Evolutionary conservation across 2,113 vertebrate genomes (phyloP).

Genomic region (Osmerus eperlanus): DNA sequence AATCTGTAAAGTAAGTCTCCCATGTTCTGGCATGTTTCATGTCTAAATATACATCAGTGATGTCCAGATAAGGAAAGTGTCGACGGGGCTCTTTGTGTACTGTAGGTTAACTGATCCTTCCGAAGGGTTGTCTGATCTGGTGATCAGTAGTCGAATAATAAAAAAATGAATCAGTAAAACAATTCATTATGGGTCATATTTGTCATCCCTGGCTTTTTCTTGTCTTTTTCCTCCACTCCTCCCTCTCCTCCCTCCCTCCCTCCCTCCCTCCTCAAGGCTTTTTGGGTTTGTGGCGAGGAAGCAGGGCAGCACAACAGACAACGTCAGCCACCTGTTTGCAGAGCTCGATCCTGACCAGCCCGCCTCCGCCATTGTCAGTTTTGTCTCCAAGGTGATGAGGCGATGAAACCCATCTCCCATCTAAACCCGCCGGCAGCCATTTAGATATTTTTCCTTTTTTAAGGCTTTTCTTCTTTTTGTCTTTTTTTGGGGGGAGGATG

Average conservation of each 20-base stretch:
- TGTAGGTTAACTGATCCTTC: too few species aligned
- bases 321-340: constrained; percentile 94
- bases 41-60: too few species aligned
- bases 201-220: too few species aligned
- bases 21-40: not conserved
- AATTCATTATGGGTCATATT: too few species aligned
- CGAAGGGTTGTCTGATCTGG: too few species aligned
- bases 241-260: not conserved
- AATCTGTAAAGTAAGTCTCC: constrained; percentile 74
- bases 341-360: constrained; percentile 93
- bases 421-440: constrained; percentile 22
- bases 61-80: too few species aligned
- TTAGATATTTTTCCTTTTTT: constrained; percentile 27
- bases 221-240: too few species aligned
- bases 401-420: constrained; percentile 72
- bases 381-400: constrained; percentile 93
- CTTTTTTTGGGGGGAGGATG: constrained; percentile 22
- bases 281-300: constrained; percentile 96
- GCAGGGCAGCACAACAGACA: constrained; percentile 98
- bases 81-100: too few species aligned
- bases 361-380: constrained; percentile 89
- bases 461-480: constrained; percentile 21
- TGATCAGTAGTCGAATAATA: too few species aligned
- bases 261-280: constrained; percentile 71
- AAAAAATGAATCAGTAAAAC: too few species aligned